These are phyloP conservation scores for Bimastos eiseni DNA, from an alignment of 2,888 invertebrate genomes.

Conservation along the genomic window DNA sequence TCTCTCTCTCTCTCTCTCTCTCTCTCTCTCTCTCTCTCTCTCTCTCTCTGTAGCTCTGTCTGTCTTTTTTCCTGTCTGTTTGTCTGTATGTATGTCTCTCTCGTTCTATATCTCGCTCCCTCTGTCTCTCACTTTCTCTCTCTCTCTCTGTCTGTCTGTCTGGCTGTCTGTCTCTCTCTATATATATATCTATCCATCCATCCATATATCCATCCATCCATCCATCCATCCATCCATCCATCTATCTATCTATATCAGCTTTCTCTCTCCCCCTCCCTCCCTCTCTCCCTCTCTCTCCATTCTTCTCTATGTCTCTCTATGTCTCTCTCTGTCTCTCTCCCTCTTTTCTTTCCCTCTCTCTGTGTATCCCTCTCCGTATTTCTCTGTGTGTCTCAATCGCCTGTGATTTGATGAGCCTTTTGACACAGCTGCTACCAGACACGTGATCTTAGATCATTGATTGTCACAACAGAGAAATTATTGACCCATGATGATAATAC, in stretches of 20 bases:
- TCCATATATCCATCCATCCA: no score
- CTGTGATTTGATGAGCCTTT: not conserved
- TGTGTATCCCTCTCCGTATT: not conserved
- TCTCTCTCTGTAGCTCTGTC: not conserved
- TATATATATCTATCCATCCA: not conserved
- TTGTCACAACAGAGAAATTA: not conserved
- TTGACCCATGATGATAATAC: not conserved
- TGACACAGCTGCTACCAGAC: not conserved
- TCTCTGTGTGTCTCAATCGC: no score
- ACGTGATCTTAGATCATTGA: not conserved
- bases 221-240: no score
- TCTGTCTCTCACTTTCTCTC: not conserved
- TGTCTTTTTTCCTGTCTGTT: not conserved
- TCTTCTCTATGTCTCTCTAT: no score
- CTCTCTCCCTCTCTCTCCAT: not conserved
- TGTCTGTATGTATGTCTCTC: not conserved
- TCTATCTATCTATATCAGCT: no score
- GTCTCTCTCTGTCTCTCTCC: not conserved
- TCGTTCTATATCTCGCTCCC: not conserved
- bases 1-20: no score
- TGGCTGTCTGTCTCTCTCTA: no score
- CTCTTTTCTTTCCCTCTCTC: not conserved
- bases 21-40: not conserved
- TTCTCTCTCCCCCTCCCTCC: not conserved
- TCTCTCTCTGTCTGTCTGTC: no score